These are phyloP conservation scores for Sander vitreus DNA, from an alignment of 2,113 vertebrate species.

Conservation along the genomic window DNA sequence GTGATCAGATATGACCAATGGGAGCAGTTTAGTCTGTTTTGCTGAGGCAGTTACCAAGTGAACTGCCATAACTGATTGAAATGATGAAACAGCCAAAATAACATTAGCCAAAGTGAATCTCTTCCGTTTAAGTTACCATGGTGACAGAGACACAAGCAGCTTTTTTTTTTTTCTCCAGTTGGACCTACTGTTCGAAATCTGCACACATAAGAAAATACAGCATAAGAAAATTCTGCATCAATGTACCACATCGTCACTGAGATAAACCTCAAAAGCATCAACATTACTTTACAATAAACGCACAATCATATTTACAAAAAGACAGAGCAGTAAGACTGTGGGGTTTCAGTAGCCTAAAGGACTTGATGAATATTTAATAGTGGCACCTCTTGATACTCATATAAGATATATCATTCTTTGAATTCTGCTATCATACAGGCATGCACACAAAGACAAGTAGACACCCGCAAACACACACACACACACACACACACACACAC, in stretches of 20 bases:
- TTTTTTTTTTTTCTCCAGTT: slow-evolving; percentile 19
- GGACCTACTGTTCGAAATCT: slow-evolving; percentile 47
- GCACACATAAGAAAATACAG: slow-evolving; percentile 71
- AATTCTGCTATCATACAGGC: slow-evolving; percentile 45
- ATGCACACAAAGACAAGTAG: slow-evolving; percentile 21
- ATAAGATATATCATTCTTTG: slow-evolving; percentile 29
- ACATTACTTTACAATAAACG: slow-evolving; percentile 65
- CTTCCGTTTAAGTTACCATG: slow-evolving; percentile 40
- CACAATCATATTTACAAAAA: slow-evolving; percentile 76
- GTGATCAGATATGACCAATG: slow-evolving; percentile 10
- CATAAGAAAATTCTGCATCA: slow-evolving; percentile 59
- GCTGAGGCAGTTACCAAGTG: slow-evolving; percentile 29
- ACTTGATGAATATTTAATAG: slow-evolving; percentile 62
- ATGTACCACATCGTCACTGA: slow-evolving; percentile 80
- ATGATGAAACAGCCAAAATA: slow-evolving; percentile 35
- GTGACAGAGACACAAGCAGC: slow-evolving; percentile 59
- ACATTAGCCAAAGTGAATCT: slow-evolving; percentile 35
- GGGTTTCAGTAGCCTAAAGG: slow-evolving; percentile 57
- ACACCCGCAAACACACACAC: not conserved
- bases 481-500: not conserved
- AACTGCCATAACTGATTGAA: slow-evolving; percentile 26
- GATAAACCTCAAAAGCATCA: slow-evolving; percentile 59
- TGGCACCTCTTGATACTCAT: slow-evolving; percentile 72
- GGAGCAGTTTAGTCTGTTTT: slow-evolving; percentile 8
- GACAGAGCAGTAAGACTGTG: slow-evolving; percentile 56